Evolutionary conservation across 2,797 vertebrate species (phyloP).

Genomic region (Manis javanica): DNA sequence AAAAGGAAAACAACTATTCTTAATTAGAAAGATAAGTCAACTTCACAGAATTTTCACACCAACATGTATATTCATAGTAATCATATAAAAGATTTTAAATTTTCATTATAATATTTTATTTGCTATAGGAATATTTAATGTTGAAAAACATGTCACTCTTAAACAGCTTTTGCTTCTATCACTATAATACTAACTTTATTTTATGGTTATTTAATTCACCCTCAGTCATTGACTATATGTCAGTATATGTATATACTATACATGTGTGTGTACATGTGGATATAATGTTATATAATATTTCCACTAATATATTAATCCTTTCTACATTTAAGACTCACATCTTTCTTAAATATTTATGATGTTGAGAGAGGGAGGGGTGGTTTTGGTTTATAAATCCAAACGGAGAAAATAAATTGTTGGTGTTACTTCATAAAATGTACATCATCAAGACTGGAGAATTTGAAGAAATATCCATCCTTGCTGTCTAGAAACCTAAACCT

Average conservation of each 20-base stretch:
- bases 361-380: neutral
- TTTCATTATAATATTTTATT: neutral
- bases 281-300: neutral
- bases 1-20: neutral
- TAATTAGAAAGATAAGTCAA: constrained; percentile 21
- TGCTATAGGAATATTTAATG: constrained; percentile 19
- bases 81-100: neutral
- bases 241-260: neutral
- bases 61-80: neutral
- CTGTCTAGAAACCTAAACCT: neutral
- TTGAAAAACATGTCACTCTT: neutral
- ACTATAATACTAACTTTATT: neutral
- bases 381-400: neutral
- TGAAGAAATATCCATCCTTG: neutral
- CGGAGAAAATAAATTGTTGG: neutral
- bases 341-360: neutral
- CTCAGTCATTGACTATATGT: neutral
- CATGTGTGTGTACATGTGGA: neutral
- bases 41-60: neutral
- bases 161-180: constrained; percentile 31
- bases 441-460: neutral
- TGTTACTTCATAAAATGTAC: neutral
- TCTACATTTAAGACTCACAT: neutral
- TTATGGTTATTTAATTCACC: neutral
- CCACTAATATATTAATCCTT: neutral